phyloP scores from a whole-genome alignment of 2,113 vertebrate species.

The Paratilapia polleni region DNA sequence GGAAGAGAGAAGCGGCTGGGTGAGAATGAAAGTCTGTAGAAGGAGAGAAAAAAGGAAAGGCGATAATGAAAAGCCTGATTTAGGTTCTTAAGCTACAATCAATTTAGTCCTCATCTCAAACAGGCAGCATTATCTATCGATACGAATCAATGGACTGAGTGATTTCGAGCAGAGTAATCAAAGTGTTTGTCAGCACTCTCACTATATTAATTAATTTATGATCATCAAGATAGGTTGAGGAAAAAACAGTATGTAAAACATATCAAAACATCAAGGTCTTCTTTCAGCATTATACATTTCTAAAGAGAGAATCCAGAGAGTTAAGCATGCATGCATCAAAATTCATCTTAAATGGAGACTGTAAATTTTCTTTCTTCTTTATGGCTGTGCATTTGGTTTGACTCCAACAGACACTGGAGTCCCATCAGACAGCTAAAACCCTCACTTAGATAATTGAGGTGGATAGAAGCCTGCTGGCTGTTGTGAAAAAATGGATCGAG shows the following conservation, averaged over 20 bases:
- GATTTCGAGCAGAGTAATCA: background rate
- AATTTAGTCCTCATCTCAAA: conserved; percentile 58
- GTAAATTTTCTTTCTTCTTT: conserved; percentile 13
- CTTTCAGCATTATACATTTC: background rate
- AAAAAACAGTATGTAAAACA: background rate
- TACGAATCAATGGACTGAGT: conserved; percentile 27
- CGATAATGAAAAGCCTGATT: conserved; percentile 75
- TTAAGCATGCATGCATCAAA: conserved; percentile 6
- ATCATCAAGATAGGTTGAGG: conserved; percentile 9
- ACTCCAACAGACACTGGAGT: conserved; percentile 46
- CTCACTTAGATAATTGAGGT: conserved; percentile 67
- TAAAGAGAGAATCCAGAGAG: background rate
- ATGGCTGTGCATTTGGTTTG: conserved; percentile 36
- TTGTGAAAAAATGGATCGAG: conserved; percentile 55
- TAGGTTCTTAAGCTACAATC: conserved; percentile 68
- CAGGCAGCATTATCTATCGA: conserved; percentile 26
- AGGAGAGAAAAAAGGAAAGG: conserved; percentile 65
- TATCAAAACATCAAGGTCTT: background rate
- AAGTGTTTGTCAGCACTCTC: background rate
- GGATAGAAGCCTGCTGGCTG: conserved; percentile 50
- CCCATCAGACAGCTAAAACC: conserved; percentile 49
- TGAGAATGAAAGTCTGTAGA: conserved; percentile 77
- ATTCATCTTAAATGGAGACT: conserved; percentile 13
- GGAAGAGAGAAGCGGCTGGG: conserved; percentile 73
- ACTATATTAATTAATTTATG: conserved; percentile 11